Conservation (phyloP, 2,888 invertebrate species). For the Pseudococcus longispinus region DNA sequence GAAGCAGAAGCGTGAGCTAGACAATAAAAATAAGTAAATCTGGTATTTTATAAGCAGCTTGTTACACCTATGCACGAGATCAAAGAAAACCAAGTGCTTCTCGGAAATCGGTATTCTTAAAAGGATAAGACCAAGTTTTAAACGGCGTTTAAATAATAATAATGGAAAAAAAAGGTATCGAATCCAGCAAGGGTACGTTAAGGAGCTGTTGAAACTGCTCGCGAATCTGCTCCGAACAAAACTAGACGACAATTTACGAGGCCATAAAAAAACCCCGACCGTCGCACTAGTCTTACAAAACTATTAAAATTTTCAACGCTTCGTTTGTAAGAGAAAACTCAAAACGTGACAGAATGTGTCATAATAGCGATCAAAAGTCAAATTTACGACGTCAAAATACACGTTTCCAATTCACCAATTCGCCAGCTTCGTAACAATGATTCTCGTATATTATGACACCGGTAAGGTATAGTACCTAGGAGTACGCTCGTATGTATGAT, state of each 20-base stretch:
- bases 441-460: neutral
- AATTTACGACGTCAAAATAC: constrained; percentile 34
- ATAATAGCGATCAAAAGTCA: constrained; percentile 23
- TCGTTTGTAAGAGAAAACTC: neutral
- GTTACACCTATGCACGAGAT: neutral
- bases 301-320: constrained; percentile 23
- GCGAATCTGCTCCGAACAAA: neutral
- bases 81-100: neutral
- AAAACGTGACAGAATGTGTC: constrained; percentile 5
- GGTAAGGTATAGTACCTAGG: neutral
- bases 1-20: neutral
- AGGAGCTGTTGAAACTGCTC: neutral
- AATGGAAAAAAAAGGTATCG: neutral
- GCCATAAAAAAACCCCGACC: neutral
- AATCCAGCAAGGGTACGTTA: neutral
- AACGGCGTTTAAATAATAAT: constrained; percentile 7
- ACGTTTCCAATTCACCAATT: neutral
- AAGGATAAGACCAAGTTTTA: neutral
- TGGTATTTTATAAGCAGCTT: neutral
- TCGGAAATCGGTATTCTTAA: neutral
- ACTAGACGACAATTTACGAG: neutral
- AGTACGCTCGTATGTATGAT: neutral
- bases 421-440: constrained; percentile 1
- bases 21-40: constrained; percentile 24
- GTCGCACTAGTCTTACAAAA: neutral